Evolutionary conservation across 2,888 invertebrate species (phyloP), one percentile per base, ranked within the genome.

Genomic region (Zeuzera pyrina): DNA sequence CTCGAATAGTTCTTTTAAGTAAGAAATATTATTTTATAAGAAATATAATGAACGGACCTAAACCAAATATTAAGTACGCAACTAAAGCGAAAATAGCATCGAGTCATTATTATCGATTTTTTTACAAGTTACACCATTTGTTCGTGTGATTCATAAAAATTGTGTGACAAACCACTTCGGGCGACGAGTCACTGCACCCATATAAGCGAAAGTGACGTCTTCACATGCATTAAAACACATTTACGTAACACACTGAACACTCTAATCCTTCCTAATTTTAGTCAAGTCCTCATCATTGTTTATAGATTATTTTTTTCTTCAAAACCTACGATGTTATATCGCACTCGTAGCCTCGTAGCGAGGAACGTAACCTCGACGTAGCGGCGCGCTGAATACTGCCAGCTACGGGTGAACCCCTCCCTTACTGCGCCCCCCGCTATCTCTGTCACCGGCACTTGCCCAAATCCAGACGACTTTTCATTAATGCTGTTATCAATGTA

Each of bases 401-500:
- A 43, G 52, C 57, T 55, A 48, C 52, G 8, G 8, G 15, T 50
- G 42, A 47, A 55, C 67, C 74, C 74, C 70, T 58, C 62, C 67
- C 61, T 55, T 61, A 57, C 57, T 55, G 43, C 45, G 59, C 49
- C 56, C 46, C 55, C 47, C 49, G 64, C 52, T 52, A 49, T 62
- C 71, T 57, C 62, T 69, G 68, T 72, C 73, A 67, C 67, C 64
- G 65, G 67, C 69, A 68, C 67, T 65, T 63, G 56, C 71, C 71
- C 66, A 73, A 81, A 78, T 74, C 72, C 66, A 71, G 65, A 60
- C 65, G 65, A 77, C 68, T 77, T 79, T 74, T 77, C 79, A 81
- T 81, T 77, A 79, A 79, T 76, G 71, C 68, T 77, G 76, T 79
- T 78, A 79, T 79, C 74, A 66, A 66, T 76, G 63, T 70, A 76